Percentiles rank a stretch among this genome's conserved stretches.
Conservation (phyloP, 1,140 invertebrate genomes). For the Scylla paramamosain region DNA sequence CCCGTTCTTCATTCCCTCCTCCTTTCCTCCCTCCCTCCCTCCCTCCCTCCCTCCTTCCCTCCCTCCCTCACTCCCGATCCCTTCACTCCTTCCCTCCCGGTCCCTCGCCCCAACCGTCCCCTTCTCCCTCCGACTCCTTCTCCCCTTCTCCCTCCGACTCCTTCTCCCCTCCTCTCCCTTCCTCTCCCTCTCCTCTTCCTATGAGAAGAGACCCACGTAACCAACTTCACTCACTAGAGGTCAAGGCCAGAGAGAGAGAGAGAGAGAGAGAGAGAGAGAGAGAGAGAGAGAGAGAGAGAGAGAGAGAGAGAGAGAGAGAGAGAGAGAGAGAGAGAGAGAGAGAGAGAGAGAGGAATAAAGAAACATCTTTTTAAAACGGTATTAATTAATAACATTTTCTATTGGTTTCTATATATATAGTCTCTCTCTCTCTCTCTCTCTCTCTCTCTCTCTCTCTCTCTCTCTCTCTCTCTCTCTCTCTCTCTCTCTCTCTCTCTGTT, state of each 20-base stretch:
- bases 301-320: background rate
- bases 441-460: no score
- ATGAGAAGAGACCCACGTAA: background rate
- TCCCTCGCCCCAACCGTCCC: background rate
- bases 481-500: no score
- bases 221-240: background rate
- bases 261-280: conserved; percentile 1
- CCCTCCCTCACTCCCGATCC: background rate
- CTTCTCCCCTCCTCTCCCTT: background rate
- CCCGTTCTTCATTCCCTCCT: background rate
- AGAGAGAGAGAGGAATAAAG: no score
- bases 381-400: no score
- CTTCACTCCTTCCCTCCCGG: no score
- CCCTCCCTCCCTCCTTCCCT: background rate
- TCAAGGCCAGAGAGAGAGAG: background rate
- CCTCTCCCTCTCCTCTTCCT: background rate
- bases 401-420: no score
- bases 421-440: no score
- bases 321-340: background rate
- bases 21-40: background rate
- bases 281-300: conserved; percentile 3
- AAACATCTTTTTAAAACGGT: no score
- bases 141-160: background rate
- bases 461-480: no score
- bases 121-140: background rate